These are phyloP conservation scores for Heliocidaris erythrogramma DNA, from an alignment of 35 echinoderm and acorn worm species.

Conservation along the genomic window DNA sequence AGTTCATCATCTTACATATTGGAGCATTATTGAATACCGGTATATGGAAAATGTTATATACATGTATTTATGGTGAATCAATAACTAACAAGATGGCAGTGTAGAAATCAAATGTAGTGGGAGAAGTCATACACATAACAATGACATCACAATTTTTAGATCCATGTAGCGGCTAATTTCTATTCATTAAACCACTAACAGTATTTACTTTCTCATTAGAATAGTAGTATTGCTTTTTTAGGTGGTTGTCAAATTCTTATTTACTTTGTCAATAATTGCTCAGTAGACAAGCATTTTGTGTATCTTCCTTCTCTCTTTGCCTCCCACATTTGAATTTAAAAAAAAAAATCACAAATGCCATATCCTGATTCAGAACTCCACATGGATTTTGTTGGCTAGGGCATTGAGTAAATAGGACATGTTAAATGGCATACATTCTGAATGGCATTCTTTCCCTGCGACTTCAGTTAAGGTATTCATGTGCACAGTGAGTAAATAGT, in stretches of 20 bases:
- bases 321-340: background rate
- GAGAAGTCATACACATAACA: background rate
- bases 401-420: background rate
- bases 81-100: background rate
- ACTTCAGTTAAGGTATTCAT: background rate
- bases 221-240: background rate
- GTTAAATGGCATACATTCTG: background rate
- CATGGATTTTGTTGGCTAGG: background rate
- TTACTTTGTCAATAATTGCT: slow-evolving; percentile 4
- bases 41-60: no score
- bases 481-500: slow-evolving; percentile 6
- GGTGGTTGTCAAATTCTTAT: background rate
- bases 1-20: no score
- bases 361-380: background rate
- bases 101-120: background rate
- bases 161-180: background rate
- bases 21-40: no score
- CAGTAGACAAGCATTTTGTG: background rate
- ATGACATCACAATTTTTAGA: background rate
- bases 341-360: background rate
- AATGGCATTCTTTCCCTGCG: background rate
- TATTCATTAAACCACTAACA: background rate
- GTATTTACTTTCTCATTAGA: no score
- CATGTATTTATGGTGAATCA: no score
- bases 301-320: background rate